Evolutionary conservation across 2,797 vertebrate species (phyloP).

Genomic region (Eulemur coronatus): DNA sequence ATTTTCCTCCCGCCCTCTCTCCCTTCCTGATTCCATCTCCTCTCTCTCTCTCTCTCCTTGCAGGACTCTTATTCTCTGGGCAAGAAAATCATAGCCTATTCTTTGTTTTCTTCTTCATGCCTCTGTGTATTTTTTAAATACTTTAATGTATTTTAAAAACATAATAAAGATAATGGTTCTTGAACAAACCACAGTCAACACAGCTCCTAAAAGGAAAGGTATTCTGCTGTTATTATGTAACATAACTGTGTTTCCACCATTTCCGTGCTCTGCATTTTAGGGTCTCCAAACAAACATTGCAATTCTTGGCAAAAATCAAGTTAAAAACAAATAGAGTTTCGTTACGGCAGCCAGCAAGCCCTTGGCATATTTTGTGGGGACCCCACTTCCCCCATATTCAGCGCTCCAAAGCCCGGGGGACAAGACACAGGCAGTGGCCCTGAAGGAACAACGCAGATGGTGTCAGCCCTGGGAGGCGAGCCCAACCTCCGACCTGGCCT

Average conservation of each 20-base stretch:
- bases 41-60: neutral
- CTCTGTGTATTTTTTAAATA: neutral
- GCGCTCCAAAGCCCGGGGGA: neutral
- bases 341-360: neutral
- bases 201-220: neutral
- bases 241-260: neutral
- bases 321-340: neutral
- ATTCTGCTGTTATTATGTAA: neutral
- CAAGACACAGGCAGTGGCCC: neutral
- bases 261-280: neutral
- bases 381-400: neutral
- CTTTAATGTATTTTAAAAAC: neutral
- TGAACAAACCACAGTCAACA: neutral
- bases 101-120: neutral
- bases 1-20: neutral
- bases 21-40: neutral
- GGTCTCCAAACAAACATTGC: neutral
- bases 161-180: neutral
- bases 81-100: neutral
- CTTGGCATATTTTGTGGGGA: fast-evolving
- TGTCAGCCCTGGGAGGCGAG: neutral
- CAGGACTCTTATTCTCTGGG: neutral
- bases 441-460: neutral
- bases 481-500: neutral
- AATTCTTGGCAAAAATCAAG: neutral